phyloP scores from a whole-genome alignment of 1,140 invertebrate species.

The Drosophila albomicans region DNA sequence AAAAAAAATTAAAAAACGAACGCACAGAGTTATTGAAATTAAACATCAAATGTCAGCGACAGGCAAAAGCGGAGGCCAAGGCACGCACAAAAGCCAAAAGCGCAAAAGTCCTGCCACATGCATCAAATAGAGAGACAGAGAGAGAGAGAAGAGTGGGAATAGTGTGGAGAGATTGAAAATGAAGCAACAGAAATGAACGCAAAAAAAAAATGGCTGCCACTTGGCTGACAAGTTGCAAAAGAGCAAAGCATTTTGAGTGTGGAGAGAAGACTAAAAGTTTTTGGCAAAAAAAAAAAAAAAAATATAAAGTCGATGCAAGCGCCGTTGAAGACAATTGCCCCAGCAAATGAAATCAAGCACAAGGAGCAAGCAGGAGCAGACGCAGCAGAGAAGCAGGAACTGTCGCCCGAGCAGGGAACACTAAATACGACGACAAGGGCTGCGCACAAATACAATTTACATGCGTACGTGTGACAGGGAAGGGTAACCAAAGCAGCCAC shows the following conservation, averaged over 20 bases:
- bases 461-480: slow-evolving; percentile 73
- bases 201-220: slow-evolving; percentile 63
- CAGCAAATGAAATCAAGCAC: slow-evolving; percentile 80
- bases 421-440: slow-evolving; percentile 53
- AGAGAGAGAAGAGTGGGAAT: background rate
- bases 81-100: slow-evolving; percentile 76
- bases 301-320: slow-evolving; percentile 69
- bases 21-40: slow-evolving; percentile 77
- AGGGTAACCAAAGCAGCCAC: slow-evolving; percentile 16
- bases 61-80: slow-evolving; percentile 62
- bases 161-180: background rate
- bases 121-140: slow-evolving; percentile 21
- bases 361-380: slow-evolving; percentile 10
- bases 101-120: slow-evolving; percentile 69
- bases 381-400: background rate
- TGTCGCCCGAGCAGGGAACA: slow-evolving; percentile 5
- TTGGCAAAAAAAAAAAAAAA: slow-evolving; percentile 53
- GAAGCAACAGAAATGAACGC: background rate
- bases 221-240: slow-evolving; percentile 76
- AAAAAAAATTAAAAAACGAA: slow-evolving; percentile 59
- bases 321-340: slow-evolving; percentile 74
- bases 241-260: slow-evolving; percentile 67
- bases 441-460: slow-evolving; percentile 76
- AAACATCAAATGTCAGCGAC: slow-evolving; percentile 76
- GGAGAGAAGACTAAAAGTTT: slow-evolving; percentile 24